phyloP scores from a whole-genome alignment of 1,140 invertebrate species.

The Aphaenogaster rudis region DNA sequence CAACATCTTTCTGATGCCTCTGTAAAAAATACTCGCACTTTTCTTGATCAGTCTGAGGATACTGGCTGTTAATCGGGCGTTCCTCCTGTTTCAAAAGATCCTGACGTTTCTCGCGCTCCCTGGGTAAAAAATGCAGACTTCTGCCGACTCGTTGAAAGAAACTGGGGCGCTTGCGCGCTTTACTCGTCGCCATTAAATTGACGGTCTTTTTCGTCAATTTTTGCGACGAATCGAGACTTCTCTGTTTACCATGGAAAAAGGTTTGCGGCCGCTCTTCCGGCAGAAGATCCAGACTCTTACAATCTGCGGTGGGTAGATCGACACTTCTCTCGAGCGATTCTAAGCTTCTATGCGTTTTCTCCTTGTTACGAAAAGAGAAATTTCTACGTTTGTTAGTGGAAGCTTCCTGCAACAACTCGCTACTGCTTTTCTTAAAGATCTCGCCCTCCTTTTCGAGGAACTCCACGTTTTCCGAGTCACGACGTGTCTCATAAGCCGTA shows the following conservation, averaged over 20 bases:
- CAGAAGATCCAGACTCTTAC: constrained; percentile 77
- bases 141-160: constrained; percentile 80
- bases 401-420: constrained; percentile 71
- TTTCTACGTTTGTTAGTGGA: constrained; percentile 61
- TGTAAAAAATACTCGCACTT: constrained; percentile 82
- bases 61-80: constrained; percentile 56
- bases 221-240: constrained; percentile 74
- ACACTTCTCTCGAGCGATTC: constrained; percentile 76
- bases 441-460: constrained; percentile 79
- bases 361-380: constrained; percentile 75
- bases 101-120: constrained; percentile 70
- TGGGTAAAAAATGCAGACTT: constrained; percentile 80
- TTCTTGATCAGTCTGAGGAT: constrained; percentile 71
- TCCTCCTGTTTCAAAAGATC: constrained; percentile 62
- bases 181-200: constrained; percentile 63
- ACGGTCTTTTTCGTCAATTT: constrained; percentile 71
- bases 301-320: constrained; percentile 66
- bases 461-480: constrained; percentile 75
- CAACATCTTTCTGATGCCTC: constrained; percentile 65
- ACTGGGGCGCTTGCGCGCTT: constrained; percentile 73
- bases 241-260: constrained; percentile 75
- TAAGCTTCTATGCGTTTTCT: constrained; percentile 77
- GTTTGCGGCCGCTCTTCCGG: constrained; percentile 67
- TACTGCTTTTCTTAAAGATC: constrained; percentile 79
- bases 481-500: constrained; percentile 50